Evolutionary conservation across 2,113 vertebrate genomes (phyloP).

Genomic region (Pluvialis apricaria): DNA sequence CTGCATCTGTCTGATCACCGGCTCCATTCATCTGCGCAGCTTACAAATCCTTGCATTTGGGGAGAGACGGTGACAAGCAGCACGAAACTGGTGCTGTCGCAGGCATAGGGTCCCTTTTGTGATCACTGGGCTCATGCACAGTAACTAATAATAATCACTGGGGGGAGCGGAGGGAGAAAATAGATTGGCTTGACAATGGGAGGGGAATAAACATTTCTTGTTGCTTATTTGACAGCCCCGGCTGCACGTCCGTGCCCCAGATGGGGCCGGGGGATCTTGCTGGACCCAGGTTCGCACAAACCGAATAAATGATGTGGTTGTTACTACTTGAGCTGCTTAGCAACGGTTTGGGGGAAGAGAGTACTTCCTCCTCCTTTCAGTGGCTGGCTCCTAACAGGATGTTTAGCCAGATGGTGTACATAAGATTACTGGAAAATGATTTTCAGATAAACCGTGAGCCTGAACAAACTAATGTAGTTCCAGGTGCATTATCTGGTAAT

Average conservation of each 20-base stretch:
- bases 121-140: neutral
- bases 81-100: neutral
- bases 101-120: neutral
- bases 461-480: constrained; percentile 6
- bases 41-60: neutral
- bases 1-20: neutral
- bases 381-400: neutral
- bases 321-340: constrained; percentile 14
- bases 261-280: neutral
- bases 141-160: neutral
- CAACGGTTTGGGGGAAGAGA: neutral
- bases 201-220: neutral
- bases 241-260: neutral
- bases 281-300: neutral
- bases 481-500: constrained; percentile 21
- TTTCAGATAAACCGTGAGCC: constrained; percentile 17
- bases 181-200: neutral
- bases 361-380: neutral
- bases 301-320: neutral
- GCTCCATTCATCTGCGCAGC: neutral
- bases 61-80: neutral
- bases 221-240: neutral
- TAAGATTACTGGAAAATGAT: constrained; percentile 33
- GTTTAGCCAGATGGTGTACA: constrained; percentile 47
- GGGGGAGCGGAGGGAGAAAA: too few relatives aligned